Evolutionary conservation across 2,113 vertebrate genomes (phyloP).

Genomic region (Polyodon spathula): DNA sequence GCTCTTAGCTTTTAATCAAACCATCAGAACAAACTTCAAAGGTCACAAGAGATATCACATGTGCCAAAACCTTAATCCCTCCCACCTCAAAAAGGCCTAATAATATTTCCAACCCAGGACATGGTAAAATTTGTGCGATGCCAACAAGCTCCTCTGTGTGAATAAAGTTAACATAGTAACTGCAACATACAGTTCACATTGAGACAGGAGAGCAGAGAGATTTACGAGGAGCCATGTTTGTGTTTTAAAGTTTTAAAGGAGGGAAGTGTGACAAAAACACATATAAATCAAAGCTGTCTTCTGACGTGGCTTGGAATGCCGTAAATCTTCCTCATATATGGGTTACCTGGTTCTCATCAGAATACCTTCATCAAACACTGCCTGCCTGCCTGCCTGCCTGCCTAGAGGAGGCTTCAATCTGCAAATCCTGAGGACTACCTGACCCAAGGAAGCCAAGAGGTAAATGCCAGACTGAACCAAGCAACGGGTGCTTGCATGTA

Average conservation of each 20-base stretch:
- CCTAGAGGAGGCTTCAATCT: background rate
- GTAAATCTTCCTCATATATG: conserved; percentile 21
- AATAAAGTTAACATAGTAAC: conserved; percentile 22
- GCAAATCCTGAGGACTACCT: background rate
- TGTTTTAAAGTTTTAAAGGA: conserved; percentile 9
- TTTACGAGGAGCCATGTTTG: conserved; percentile 16
- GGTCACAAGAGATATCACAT: too few species aligned
- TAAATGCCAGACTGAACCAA: background rate
- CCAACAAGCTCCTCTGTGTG: conserved; percentile 16
- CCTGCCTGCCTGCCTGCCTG: too few species aligned
- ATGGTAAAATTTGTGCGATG: conserved; percentile 3
- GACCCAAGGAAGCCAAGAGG: background rate
- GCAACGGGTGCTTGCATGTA: conserved; percentile 9
- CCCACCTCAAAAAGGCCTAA: too few species aligned
- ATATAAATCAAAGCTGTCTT: conserved; percentile 27
- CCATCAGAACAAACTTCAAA: too few species aligned
- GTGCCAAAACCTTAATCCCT: too few species aligned
- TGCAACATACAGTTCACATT: conserved; percentile 18
- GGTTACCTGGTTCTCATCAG: conserved; percentile 12
- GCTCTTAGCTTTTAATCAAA: too few species aligned
- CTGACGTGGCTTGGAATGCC: conserved; percentile 22
- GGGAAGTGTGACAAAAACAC: conserved; percentile 16
- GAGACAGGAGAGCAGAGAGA: conserved; percentile 11
- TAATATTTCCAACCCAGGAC: too few species aligned
- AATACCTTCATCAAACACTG: background rate